phyloP scores from a whole-genome alignment of 2,888 invertebrate genomes.

The Auanema sp. region DNA sequence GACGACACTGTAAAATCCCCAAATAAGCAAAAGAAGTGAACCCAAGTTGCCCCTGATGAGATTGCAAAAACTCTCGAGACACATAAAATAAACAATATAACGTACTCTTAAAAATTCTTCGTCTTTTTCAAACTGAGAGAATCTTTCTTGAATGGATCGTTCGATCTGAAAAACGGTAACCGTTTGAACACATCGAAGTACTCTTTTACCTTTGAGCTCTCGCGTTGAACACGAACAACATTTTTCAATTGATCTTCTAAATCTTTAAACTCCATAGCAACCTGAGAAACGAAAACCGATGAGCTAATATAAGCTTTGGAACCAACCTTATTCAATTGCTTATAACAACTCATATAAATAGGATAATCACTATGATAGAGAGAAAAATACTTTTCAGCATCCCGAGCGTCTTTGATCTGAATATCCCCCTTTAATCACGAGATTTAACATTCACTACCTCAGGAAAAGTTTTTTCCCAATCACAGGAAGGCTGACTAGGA shows the following conservation, averaged over 20 bases:
- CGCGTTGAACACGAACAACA: constrained; percentile 9
- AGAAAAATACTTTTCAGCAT: constrained; percentile 37
- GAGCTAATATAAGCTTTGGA: neutral
- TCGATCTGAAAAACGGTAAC: constrained; percentile 14
- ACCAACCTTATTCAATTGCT: constrained; percentile 27
- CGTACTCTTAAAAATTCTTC: constrained; percentile 37
- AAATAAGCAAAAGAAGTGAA: constrained; percentile 1
- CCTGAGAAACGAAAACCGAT: constrained; percentile 12
- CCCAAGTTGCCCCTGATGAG: neutral
- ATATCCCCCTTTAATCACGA: neutral
- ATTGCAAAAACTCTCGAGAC: neutral
- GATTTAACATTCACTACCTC: constrained; percentile 19
- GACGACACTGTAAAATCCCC: constrained; percentile 32
- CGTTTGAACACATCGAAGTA: neutral
- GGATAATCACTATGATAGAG: constrained; percentile 51
- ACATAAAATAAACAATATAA: constrained; percentile 3
- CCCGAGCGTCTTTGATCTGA: constrained; percentile 26
- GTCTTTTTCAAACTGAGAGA: constrained; percentile 34
- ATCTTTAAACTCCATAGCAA: constrained; percentile 28
- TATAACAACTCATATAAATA: constrained; percentile 43
- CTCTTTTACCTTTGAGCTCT: constrained; percentile 3
- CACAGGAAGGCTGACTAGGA: constrained; percentile 46
- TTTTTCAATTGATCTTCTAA: constrained; percentile 27
- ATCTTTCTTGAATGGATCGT: constrained; percentile 18
- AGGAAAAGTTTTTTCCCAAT: constrained; percentile 43